phyloP scores from a whole-genome alignment of 2,888 invertebrate species.

The Caenorhabditis imperialis region DNA sequence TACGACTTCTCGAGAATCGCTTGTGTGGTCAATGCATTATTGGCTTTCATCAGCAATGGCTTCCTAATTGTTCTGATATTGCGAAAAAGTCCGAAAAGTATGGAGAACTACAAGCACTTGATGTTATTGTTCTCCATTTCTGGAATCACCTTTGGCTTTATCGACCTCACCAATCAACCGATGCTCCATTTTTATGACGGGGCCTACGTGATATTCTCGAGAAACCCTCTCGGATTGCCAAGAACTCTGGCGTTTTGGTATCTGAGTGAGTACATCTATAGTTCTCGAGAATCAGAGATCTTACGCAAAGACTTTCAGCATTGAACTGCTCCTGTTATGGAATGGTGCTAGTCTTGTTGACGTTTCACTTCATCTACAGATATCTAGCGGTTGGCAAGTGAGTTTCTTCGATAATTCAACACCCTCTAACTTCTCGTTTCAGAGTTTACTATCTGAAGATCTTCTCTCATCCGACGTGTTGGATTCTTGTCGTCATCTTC shows the following conservation, averaged over 20 bases:
- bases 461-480: conserved; percentile 2
- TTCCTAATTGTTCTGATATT: conserved; percentile 20
- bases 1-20: too few species aligned
- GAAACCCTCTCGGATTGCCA: conserved; percentile 1
- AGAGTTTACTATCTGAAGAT: background rate
- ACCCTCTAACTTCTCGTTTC: too few species aligned
- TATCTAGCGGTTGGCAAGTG: conserved; percentile 29
- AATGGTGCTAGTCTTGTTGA: conserved; percentile 15
- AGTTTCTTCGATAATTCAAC: background rate
- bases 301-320: conserved; percentile 6
- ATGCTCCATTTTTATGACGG: conserved; percentile 11
- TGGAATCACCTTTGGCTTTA: conserved; percentile 10
- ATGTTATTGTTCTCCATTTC: conserved; percentile 35
- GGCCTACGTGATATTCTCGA: conserved; percentile 12
- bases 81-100: conserved; percentile 14
- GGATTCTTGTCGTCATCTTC: background rate
- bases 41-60: too few species aligned
- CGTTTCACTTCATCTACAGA: conserved; percentile 39
- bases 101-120: conserved; percentile 39
- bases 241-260: conserved; percentile 17
- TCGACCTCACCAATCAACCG: conserved; percentile 32
- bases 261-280: background rate
- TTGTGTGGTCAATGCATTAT: too few species aligned
- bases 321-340: conserved; percentile 23
- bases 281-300: too few species aligned